Percentiles rank a stretch among this genome's conserved stretches.
Conservation (phyloP, 64 coral and sea anemone species). For the Cladopsammia gracilis region DNA sequence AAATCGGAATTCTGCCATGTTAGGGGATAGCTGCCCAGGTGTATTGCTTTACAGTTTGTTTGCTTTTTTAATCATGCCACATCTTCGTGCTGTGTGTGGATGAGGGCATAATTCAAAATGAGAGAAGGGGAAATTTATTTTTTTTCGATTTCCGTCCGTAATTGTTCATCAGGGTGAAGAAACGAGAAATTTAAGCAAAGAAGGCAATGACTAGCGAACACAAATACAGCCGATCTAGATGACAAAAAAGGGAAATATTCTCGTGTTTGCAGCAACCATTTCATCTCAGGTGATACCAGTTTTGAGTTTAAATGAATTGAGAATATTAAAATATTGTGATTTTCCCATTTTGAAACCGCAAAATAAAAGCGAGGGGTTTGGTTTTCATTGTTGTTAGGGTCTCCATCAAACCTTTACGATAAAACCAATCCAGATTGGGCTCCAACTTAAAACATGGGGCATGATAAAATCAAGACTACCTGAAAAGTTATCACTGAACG, state of each 20-base stretch:
- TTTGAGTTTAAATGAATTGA: constrained; percentile 19
- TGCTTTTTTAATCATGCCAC: constrained; percentile 28
- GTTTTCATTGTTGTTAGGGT: constrained; percentile 56
- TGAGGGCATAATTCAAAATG: constrained; percentile 5
- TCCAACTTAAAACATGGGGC: constrained; percentile 54
- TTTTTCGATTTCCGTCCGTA: constrained; percentile 8
- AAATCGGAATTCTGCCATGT: constrained; percentile 55
- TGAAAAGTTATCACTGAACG: neutral
- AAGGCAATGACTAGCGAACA: constrained; percentile 53
- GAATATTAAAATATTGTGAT: constrained; percentile 4
- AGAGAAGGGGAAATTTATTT: constrained; percentile 1
- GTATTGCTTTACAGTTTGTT: neutral
- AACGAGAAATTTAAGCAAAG: constrained; percentile 30
- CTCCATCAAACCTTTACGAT: constrained; percentile 51
- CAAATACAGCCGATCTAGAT: constrained; percentile 35
- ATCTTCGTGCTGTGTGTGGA: constrained; percentile 51
- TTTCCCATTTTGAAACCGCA: neutral
- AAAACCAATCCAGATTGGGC: constrained; percentile 63
- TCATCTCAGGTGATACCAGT: no score
- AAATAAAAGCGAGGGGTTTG: no score
- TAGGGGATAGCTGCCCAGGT: constrained; percentile 49
- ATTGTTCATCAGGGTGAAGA: neutral
- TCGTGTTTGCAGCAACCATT: constrained; percentile 69
- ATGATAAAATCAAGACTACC: constrained; percentile 58
- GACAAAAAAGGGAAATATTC: constrained; percentile 55